A percentile compares a stretch with the other conserved stretches of the same genome.
These are phyloP conservation scores for Drosophila sechellia DNA, from an alignment of 1,140 invertebrate species.

Conservation along the genomic window DNA sequence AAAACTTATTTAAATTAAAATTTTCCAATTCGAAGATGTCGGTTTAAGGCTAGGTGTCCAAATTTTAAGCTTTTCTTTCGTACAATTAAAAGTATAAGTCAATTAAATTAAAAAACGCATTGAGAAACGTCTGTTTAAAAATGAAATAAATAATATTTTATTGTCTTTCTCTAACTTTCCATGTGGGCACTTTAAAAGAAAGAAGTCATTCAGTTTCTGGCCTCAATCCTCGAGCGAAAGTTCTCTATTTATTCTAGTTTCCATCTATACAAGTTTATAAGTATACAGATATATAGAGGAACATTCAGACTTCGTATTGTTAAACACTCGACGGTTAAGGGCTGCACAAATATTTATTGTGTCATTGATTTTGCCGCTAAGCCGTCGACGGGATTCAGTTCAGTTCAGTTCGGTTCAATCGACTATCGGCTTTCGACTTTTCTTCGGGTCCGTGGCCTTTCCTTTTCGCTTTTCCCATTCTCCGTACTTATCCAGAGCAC, in stretches of 20 bases:
- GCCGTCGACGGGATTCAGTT: constrained; percentile 61
- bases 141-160: too few species aligned
- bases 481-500: constrained; percentile 57
- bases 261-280: constrained; percentile 32
- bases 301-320: constrained; percentile 59
- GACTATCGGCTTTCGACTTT: constrained; percentile 39
- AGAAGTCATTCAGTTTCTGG: constrained; percentile 11
- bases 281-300: constrained; percentile 29
- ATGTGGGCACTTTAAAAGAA: constrained; percentile 9
- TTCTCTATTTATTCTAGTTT: constrained; percentile 36
- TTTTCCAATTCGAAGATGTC: not conserved
- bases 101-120: too few species aligned
- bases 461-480: constrained; percentile 11
- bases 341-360: constrained; percentile 83
- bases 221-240: constrained; percentile 27
- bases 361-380: constrained; percentile 82
- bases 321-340: constrained; percentile 73
- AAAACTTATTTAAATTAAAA: too few species aligned
- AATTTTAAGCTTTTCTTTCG: not conserved
- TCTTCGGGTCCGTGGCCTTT: constrained; percentile 27
- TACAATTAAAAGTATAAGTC: too few species aligned
- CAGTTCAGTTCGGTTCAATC: not conserved
- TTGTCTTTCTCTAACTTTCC: not conserved
- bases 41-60: not conserved
- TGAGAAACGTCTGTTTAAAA: too few species aligned